Conservation (phyloP, 2,113 vertebrate genomes). For the Electrona antarctica region DNA sequence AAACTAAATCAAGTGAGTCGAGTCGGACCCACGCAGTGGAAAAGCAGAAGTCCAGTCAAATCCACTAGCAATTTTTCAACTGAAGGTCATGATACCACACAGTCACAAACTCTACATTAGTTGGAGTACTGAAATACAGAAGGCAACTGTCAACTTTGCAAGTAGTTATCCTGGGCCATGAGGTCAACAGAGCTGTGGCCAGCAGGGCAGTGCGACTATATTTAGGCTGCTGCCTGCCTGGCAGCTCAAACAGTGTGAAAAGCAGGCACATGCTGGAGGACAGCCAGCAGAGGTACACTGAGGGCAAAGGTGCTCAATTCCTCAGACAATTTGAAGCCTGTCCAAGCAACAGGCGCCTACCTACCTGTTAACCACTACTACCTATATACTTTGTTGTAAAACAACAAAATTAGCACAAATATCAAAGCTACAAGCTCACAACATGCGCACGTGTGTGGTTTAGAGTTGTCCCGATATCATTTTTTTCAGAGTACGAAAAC, state of each 20-base stretch:
- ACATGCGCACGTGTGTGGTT: too few relatives aligned
- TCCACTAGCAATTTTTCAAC: too few relatives aligned
- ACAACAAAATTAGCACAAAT: too few relatives aligned
- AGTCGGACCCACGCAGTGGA: too few relatives aligned
- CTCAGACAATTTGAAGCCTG: slow-evolving; percentile 62
- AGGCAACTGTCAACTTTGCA: slow-evolving; percentile 41
- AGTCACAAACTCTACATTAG: not conserved
- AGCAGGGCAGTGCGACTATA: slow-evolving; percentile 57
- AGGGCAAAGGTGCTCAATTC: slow-evolving; percentile 64
- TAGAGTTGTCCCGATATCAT: too few relatives aligned
- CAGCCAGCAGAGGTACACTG: slow-evolving; percentile 41
- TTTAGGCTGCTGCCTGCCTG: slow-evolving; percentile 64
- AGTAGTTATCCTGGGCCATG: slow-evolving; percentile 45
- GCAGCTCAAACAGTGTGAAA: slow-evolving; percentile 53
- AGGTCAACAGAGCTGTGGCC: slow-evolving; percentile 55
- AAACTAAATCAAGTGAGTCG: too few relatives aligned
- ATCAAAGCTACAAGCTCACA: too few relatives aligned
- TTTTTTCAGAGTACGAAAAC: too few relatives aligned
- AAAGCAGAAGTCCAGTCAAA: too few relatives aligned
- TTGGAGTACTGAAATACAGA: slow-evolving; percentile 9
- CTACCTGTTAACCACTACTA: slow-evolving; percentile 33
- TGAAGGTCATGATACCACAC: too few relatives aligned
- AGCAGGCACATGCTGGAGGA: slow-evolving; percentile 57
- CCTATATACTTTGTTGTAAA: too few relatives aligned
- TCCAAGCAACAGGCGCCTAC: slow-evolving; percentile 39